phyloP scores from a whole-genome alignment of 2,113 vertebrate species.

The Proterorhinus semilunaris region DNA sequence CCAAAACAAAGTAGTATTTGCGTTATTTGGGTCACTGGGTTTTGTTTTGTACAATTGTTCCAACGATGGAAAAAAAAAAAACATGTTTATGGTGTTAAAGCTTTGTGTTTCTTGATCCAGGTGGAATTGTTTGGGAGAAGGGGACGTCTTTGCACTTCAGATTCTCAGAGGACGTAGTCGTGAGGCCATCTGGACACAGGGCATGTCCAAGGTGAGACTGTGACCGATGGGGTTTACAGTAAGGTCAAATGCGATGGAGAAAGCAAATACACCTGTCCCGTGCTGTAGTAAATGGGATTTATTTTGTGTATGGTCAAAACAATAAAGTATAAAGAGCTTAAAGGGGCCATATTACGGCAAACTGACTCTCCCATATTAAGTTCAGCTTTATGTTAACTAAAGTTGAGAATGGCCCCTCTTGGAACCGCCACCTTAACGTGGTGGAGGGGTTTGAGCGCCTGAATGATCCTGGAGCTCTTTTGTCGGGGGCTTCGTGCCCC shows the following conservation, averaged over 20 bases:
- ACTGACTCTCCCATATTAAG: too few relatives aligned
- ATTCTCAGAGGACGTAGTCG: slow-evolving; percentile 21
- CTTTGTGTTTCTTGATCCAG: neutral
- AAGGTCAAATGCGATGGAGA: slow-evolving; percentile 14
- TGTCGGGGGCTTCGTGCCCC: too few relatives aligned
- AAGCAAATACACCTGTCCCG: slow-evolving; percentile 24
- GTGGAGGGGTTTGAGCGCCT: too few relatives aligned
- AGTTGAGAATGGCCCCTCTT: too few relatives aligned
- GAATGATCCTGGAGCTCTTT: too few relatives aligned
- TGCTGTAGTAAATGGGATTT: neutral
- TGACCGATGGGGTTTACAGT: slow-evolving; percentile 23
- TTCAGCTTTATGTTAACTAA: too few relatives aligned
- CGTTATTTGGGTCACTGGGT: slow-evolving; percentile 21
- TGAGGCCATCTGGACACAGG: slow-evolving; percentile 40
- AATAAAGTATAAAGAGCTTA: neutral
- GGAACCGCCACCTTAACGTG: too few relatives aligned
- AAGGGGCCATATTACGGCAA: neutral
- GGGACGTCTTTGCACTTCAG: slow-evolving; percentile 9
- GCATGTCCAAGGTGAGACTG: slow-evolving; percentile 28
- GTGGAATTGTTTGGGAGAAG: neutral
- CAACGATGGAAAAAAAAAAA: neutral
- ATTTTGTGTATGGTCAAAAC: slow-evolving; percentile 15
- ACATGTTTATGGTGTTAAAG: neutral
- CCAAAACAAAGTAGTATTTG: slow-evolving; percentile 41
- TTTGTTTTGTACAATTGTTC: slow-evolving; percentile 1